phyloP scores from a whole-genome alignment of 2,113 vertebrate genomes.

The Tamias sibiricus region DNA sequence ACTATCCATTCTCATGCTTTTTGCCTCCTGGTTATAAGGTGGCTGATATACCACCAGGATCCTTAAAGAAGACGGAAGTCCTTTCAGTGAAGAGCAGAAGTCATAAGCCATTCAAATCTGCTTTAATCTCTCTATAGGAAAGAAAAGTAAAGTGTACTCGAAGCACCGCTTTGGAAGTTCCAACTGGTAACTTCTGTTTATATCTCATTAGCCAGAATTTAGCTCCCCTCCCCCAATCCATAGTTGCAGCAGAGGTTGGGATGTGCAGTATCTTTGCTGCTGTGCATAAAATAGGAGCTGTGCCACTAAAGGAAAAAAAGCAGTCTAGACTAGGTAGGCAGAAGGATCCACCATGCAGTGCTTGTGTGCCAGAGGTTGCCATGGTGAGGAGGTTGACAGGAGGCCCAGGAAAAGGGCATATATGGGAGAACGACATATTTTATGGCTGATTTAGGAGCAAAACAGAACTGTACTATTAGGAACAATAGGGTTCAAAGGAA shows the following conservation, averaged over 20 bases:
- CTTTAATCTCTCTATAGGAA: not conserved
- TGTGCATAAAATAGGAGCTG: not conserved
- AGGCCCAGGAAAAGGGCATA: not conserved
- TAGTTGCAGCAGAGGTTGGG: not conserved
- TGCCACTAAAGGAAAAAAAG: not conserved
- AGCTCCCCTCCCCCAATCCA: not conserved
- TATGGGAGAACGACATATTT: not conserved
- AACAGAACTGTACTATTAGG: not conserved
- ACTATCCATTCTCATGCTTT: not conserved
- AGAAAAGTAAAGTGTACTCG: not conserved
- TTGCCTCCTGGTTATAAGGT: not conserved
- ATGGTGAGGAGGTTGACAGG: not conserved
- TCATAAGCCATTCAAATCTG: not conserved
- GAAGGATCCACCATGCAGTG: rapidly evolving
- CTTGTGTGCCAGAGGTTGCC: not conserved
- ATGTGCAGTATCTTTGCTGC: not conserved
- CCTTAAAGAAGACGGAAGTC: not conserved
- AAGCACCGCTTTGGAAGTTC: not conserved
- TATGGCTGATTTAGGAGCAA: not conserved
- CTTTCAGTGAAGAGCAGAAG: not conserved
- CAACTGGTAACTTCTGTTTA: not conserved
- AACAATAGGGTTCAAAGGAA: constrained; percentile 4
- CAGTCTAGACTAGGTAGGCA: not conserved
- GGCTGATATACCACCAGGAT: not conserved
- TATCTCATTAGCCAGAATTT: not conserved